A percentile compares a stretch with the other conserved stretches of the same genome.
Evolutionary conservation across 2,888 invertebrate genomes (phyloP).

Genomic region (Diadegma fenestrale): DNA sequence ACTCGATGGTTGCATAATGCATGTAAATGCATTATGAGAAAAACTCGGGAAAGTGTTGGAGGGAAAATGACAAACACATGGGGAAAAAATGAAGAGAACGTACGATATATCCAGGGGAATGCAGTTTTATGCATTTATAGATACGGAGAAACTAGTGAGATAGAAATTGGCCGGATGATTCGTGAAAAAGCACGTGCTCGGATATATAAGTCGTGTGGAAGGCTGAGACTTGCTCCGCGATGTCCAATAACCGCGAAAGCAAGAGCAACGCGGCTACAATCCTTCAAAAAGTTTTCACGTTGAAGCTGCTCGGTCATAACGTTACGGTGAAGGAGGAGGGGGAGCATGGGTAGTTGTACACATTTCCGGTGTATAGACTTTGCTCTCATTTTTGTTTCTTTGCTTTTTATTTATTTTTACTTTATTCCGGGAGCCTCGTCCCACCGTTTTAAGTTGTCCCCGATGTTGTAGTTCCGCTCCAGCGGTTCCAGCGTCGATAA

Average conservation of each 20-base stretch:
- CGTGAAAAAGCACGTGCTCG: conserved; percentile 46
- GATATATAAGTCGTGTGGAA: conserved; percentile 25
- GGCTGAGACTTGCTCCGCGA: conserved; percentile 47
- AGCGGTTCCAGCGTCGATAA: conserved; percentile 79
- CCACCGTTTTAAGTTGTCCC: conserved; percentile 25
- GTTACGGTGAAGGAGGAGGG: not conserved
- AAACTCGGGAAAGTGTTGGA: not conserved
- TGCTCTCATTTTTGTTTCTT: not conserved
- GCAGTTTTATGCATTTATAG: conserved; percentile 5
- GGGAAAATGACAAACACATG: not conserved
- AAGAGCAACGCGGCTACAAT: conserved; percentile 71
- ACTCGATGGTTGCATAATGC: not conserved
- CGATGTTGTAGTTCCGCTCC: conserved; percentile 26
- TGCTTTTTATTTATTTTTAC: not conserved
- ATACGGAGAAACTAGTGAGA: not conserved
- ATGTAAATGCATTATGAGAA: not conserved
- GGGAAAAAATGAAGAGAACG: not conserved
- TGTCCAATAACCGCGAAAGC: conserved; percentile 73
- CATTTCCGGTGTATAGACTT: conserved; percentile 34
- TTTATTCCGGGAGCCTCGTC: conserved; percentile 6
- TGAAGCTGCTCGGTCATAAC: conserved; percentile 24
- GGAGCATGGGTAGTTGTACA: conserved; percentile 22
- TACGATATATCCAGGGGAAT: not conserved
- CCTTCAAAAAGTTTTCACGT: conserved; percentile 79
- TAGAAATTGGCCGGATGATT: conserved; percentile 43